Evolutionary conservation across 1,140 invertebrate species (phyloP).

Genomic region (Panagrolaimus sp.): DNA sequence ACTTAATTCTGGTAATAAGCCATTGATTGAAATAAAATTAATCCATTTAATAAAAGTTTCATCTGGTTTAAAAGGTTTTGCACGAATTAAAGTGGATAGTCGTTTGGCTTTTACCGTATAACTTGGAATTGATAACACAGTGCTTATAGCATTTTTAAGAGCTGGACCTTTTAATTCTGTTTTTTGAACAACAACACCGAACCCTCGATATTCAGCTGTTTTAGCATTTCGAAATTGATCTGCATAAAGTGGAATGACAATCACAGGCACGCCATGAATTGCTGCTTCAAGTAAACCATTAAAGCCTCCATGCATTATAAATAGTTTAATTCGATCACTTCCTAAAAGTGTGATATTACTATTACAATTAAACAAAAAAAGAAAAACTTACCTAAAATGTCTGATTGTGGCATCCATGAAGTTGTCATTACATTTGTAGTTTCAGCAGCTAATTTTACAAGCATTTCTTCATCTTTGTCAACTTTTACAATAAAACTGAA

Average conservation of each 20-base stretch:
- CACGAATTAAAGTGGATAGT: neutral
- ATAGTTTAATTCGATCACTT: neutral
- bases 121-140: neutral
- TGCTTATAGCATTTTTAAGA: neutral
- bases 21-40: conserved; percentile 11
- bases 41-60: conserved; percentile 11
- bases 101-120: conserved; percentile 3
- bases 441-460: neutral
- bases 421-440: conserved; percentile 26
- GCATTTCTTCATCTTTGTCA: conserved; percentile 24
- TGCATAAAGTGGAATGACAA: conserved; percentile 31
- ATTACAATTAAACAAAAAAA: neutral
- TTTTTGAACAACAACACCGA: conserved; percentile 20
- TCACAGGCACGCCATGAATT: conserved; percentile 34
- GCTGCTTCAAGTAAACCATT: conserved; percentile 34
- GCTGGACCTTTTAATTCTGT: neutral
- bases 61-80: conserved; percentile 12
- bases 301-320: conserved; percentile 40
- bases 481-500: conserved; percentile 40
- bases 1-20: conserved; percentile 1
- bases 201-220: conserved; percentile 22
- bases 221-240: conserved; percentile 34
- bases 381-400: conserved; percentile 19
- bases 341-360: too few species aligned
- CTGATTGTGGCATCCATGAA: conserved; percentile 30